Evolutionary conservation across 1,140 invertebrate species (phyloP).

Genomic region (Gryllus bimaculatus): DNA sequence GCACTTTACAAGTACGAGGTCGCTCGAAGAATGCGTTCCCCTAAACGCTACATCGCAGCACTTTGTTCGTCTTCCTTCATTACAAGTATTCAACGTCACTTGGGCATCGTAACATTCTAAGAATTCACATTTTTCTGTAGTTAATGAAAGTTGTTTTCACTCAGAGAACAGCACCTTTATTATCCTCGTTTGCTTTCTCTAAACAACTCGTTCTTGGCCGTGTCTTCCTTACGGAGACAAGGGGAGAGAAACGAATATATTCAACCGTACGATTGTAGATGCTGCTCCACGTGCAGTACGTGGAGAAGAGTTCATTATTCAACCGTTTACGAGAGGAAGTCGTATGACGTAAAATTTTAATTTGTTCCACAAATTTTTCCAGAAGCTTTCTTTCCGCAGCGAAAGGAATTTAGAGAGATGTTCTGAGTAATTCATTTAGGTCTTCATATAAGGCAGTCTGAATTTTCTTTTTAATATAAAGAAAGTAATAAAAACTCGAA

Average conservation of each 20-base stretch:
- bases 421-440: background rate
- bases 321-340: background rate
- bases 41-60: no score
- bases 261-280: background rate
- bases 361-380: background rate
- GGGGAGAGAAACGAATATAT: background rate
- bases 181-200: background rate
- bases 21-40: no score
- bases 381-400: background rate
- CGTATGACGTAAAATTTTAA: background rate
- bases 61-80: no score
- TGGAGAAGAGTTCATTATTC: background rate
- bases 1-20: no score
- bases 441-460: background rate
- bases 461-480: background rate
- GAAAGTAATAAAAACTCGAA: conserved; percentile 1
- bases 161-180: background rate
- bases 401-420: background rate
- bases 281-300: background rate
- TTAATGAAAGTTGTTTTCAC: background rate
- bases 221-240: background rate
- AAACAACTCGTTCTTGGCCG: background rate
- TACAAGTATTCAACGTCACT: no score
- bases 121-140: background rate
- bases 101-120: no score